Conservation (phyloP, 2,113 vertebrate genomes). For the Poeciliopsis turrubarensis region DNA sequence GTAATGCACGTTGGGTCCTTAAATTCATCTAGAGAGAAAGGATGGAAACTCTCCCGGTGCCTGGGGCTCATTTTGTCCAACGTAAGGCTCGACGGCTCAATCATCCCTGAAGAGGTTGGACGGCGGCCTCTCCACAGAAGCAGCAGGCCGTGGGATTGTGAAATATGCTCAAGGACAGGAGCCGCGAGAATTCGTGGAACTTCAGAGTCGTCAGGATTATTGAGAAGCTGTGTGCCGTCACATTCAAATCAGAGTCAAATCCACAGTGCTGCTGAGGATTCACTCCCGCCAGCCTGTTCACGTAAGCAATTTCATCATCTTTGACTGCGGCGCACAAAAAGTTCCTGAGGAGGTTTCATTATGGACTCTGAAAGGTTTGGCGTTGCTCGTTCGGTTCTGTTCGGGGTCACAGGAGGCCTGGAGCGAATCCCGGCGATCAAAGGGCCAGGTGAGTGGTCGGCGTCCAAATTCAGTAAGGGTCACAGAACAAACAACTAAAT, state of each 20-base stretch:
- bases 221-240: constrained; percentile 23
- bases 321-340: not conserved
- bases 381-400: not conserved
- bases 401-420: not conserved
- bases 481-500: not conserved
- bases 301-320: not conserved
- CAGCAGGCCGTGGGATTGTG: constrained; percentile 10
- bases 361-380: not conserved
- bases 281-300: not conserved
- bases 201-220: constrained; percentile 22
- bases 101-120: constrained; percentile 49
- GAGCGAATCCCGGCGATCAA: not conserved
- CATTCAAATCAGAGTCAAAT: constrained; percentile 9
- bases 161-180: constrained; percentile 23
- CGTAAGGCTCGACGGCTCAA: constrained; percentile 24
- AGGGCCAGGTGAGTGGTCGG: too few species aligned
- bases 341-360: not conserved
- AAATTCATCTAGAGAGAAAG: constrained; percentile 15
- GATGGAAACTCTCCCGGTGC: constrained; percentile 19
- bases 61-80: constrained; percentile 37
- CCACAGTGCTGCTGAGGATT: not conserved
- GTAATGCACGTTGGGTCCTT: constrained; percentile 13
- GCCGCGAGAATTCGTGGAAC: constrained; percentile 4
- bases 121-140: constrained; percentile 17
- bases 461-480: not conserved